Evolutionary conservation across 2,113 vertebrate species (phyloP), one percentile per base, ranked within the genome.

Genomic region (Reinhardtius hippoglossoides): DNA sequence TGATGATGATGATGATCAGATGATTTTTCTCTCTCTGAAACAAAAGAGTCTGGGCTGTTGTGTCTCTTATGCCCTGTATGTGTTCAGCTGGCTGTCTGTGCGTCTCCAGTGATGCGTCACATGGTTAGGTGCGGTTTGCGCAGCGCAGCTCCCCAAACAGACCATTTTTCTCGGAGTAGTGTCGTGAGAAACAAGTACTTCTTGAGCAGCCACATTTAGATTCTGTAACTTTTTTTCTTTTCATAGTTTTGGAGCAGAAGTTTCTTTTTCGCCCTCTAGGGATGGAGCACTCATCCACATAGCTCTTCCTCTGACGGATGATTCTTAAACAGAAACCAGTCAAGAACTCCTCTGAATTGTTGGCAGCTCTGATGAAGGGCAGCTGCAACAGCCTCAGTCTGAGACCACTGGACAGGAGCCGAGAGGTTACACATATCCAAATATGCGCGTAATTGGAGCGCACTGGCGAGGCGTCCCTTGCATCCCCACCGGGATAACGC

Each of bases 391-490:
- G 40, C 35, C 70, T 71, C 27, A 8, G 69, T 72, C 67, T 54
- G 14, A 87, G 78, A 90, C 83, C 60, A 46, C 74, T 50, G 79
- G 73, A 71, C 74, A 42, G 74, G 74, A 85, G 65, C 78, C 62
- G 65, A 73, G 46, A 87, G 83, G 78, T 64, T 61, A 72, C 75
- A 78, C 73, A 42, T 23, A 81, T 86, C 75, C 83, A 91, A 94
- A 90, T 82, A 94, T 95, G 94, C 91, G 91, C 92, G 87, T 89
- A 89, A 90, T 65, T 88, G 90, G 91, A 87, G 81, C 18, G 83
- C 74, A 58, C 83, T 81, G 89, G 91, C 92, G 93, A 94, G 91
- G 91, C 85, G 85, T 89, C 87, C 89, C 86, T 85, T 85, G 80
- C 91, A 72, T 24, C 78, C 71, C 37, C 57, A 44, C 64, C 67